These are phyloP conservation scores for Centropyge bicolor DNA, from an alignment of 2,797 vertebrate species.

Conservation along the genomic window DNA sequence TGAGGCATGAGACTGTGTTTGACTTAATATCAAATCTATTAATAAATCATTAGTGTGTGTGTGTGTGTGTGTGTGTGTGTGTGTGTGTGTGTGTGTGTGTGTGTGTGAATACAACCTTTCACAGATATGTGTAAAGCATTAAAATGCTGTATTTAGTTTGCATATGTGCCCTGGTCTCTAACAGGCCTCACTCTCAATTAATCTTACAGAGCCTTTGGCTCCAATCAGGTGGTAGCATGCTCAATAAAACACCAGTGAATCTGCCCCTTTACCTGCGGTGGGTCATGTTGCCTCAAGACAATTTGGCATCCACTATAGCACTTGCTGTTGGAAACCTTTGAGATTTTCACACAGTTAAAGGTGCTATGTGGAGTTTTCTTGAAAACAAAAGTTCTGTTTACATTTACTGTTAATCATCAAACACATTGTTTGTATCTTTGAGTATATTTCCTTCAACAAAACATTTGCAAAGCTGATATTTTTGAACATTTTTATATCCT, in stretches of 20 bases:
- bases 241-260: neutral
- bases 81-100: constrained; percentile 20
- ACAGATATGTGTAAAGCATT: constrained; percentile 16
- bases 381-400: neutral
- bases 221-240: neutral
- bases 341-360: neutral
- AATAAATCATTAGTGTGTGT: constrained; percentile 49
- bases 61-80: constrained; percentile 17
- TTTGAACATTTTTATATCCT: neutral
- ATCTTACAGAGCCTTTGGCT: neutral
- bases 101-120: neutral
- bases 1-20: constrained; percentile 21
- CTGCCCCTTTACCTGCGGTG: neutral
- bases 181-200: constrained; percentile 11
- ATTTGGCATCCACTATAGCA: neutral
- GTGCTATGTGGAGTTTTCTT: neutral
- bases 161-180: neutral
- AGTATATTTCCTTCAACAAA: neutral
- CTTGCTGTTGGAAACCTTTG: neutral
- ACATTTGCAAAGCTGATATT: neutral
- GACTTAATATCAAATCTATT: constrained; percentile 41
- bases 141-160: constrained; percentile 27
- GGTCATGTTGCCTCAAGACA: neutral
- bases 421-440: neutral
- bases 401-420: too few relatives aligned